Conservation (phyloP, 35 echinoderm and acorn worm genomes). For the Heliocidaris erythrogramma region DNA sequence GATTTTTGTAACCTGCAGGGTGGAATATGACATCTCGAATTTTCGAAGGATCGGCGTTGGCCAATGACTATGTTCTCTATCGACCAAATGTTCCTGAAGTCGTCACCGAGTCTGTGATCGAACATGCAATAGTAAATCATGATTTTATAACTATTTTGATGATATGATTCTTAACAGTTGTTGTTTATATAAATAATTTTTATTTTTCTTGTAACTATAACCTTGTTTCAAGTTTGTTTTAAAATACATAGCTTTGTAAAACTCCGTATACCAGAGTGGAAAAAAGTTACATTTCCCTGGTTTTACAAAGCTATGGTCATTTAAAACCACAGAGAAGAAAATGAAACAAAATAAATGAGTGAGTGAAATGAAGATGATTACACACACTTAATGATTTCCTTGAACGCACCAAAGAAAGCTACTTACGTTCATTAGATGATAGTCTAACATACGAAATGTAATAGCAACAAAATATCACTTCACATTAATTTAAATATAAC, state of each 20-base stretch:
- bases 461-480: too few species aligned
- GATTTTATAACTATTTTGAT: background rate
- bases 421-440: too few species aligned
- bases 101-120: background rate
- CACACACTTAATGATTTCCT: too few species aligned
- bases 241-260: background rate
- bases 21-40: background rate
- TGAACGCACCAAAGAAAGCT: too few species aligned
- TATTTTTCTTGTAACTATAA: background rate
- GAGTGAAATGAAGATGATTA: too few species aligned
- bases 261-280: background rate
- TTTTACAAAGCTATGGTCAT: background rate
- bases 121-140: background rate
- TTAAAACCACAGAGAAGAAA: too few species aligned
- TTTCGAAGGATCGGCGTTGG: background rate
- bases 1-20: background rate
- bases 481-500: too few species aligned
- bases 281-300: background rate
- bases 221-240: background rate
- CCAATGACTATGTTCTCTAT: background rate
- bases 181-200: background rate
- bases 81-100: background rate
- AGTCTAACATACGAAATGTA: too few species aligned
- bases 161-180: background rate
- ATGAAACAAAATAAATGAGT: too few species aligned